phyloP scores from a whole-genome alignment of 2,797 vertebrate species.

The Melopsittacus undulatus region DNA sequence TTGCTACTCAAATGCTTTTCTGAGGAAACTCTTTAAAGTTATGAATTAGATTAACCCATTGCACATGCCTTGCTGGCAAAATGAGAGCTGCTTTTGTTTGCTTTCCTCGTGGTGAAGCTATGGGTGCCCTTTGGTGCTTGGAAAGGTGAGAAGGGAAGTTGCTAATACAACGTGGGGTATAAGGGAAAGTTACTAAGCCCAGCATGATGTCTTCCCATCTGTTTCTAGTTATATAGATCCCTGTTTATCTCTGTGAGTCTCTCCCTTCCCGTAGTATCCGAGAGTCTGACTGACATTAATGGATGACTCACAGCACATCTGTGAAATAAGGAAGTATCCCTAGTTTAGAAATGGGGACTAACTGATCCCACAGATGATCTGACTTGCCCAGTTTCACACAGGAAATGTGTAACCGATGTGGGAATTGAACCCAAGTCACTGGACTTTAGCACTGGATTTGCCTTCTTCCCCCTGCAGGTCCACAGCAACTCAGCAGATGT shows the following conservation, averaged over 20 bases:
- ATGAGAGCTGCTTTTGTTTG: rapidly evolving
- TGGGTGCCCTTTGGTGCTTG: not conserved
- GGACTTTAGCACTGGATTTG: not conserved
- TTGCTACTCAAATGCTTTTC: not conserved
- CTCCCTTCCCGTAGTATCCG: not conserved
- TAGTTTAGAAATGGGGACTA: not conserved
- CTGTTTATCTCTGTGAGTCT: not conserved
- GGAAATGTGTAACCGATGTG: constrained; percentile 12
- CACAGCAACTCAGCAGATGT: not conserved
- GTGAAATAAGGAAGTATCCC: not conserved
- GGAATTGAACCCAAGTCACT: not conserved
- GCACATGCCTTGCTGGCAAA: not conserved
- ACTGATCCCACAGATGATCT: rapidly evolving
- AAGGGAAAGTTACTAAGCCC: not conserved
- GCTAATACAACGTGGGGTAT: not conserved
- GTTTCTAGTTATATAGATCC: not conserved
- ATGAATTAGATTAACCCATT: not conserved
- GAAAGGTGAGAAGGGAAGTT: not conserved
- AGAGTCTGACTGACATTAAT: not conserved
- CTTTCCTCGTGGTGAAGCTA: not conserved
- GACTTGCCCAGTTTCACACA: not conserved
- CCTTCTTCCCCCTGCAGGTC: not conserved
- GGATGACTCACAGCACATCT: constrained; percentile 41
- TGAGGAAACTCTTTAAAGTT: not conserved
- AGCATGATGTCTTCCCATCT: not conserved